A percentile compares a stretch with the other conserved stretches of the same genome.
Evolutionary conservation across 2,113 vertebrate genomes (phyloP).

Genomic region (Phrynosoma blainvillii): DNA sequence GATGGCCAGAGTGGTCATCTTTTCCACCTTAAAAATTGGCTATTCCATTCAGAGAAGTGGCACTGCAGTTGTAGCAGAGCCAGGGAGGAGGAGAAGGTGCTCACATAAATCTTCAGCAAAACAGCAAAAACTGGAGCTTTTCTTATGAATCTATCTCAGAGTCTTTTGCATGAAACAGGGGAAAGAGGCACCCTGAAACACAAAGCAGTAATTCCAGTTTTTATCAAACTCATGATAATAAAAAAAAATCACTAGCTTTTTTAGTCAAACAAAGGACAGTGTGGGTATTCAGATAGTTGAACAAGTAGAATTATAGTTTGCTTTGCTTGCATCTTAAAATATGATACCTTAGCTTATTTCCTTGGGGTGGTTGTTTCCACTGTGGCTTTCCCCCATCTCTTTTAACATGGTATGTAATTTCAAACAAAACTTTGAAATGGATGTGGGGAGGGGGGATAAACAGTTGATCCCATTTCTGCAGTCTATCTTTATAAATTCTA

Average conservation of each 20-base stretch:
- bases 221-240: no score
- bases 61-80: neutral
- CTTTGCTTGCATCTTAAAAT: neutral
- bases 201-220: no score
- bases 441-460: neutral
- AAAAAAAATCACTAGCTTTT: neutral
- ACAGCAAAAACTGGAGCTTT: neutral
- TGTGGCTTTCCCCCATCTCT: neutral
- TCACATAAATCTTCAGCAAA: neutral
- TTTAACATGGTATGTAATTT: neutral
- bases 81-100: neutral
- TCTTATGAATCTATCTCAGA: neutral
- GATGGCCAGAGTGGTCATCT: neutral
- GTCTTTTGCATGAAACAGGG: no score
- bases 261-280: neutral
- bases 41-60: neutral
- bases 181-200: neutral
- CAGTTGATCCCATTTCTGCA: neutral
- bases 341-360: neutral
- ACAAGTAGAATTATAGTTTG: neutral
- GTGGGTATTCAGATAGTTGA: neutral
- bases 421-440: neutral
- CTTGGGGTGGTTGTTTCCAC: neutral
- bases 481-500: neutral
- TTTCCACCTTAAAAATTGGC: neutral